Percentiles rank a stretch among this genome's conserved stretches.
These are phyloP conservation scores for Alsophila aescularia DNA, from an alignment of 2,888 invertebrate species.

Conservation along the genomic window DNA sequence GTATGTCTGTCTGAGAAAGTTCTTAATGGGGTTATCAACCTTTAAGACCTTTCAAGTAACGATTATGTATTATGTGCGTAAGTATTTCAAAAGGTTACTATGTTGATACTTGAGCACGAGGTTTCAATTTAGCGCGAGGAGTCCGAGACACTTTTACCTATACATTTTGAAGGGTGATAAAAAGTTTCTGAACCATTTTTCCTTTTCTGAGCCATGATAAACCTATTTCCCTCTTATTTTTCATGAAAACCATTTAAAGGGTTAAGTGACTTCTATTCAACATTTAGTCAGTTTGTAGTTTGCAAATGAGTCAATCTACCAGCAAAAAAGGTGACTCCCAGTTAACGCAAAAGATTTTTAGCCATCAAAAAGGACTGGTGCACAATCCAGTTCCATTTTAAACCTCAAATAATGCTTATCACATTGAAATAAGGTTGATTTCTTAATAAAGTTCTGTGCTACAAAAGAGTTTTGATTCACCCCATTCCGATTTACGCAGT, in stretches of 20 bases:
- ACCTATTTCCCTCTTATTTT: no score
- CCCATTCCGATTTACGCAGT: conserved; percentile 36
- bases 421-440: conserved; percentile 8
- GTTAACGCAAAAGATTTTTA: conserved; percentile 7
- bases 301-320: conserved; percentile 9
- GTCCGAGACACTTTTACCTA: no score
- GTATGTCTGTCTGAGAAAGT: conserved; percentile 19
- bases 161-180: no score
- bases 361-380: conserved; percentile 5
- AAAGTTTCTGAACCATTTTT: no score
- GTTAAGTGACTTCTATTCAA: no score
- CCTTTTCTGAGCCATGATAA: no score
- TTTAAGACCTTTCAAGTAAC: conserved; percentile 3
- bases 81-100: no score
- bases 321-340: conserved; percentile 6
- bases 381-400: background rate
- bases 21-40: conserved; percentile 10
- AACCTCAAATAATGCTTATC: background rate
- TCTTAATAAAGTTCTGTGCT: background rate
- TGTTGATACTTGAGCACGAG: no score
- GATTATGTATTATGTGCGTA: no score
- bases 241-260: no score
- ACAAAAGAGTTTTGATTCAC: conserved; percentile 17
- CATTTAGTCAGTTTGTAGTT: conserved; percentile 1
- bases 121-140: no score